Base-by-base conservation (phyloP, 2,888 invertebrate species). In the Julus scanicus region DNA sequence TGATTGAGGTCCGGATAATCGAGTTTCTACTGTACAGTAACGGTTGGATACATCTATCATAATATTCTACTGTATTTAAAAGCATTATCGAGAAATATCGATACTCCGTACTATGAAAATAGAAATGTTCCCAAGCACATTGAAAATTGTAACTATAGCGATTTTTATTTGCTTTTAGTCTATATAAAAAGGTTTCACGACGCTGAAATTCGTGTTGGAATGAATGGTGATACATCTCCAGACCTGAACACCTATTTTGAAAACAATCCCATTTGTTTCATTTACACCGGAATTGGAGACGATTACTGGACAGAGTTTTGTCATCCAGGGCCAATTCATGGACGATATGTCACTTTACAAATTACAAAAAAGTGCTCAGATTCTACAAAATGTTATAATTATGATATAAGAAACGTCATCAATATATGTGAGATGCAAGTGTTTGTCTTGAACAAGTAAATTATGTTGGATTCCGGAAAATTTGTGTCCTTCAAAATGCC, bases 371-470 rank as follows among this genome's bases (percentile, higher is more conserved):
- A 20, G 29, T 71, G 71, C 1, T 6, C n/a, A 9, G 9, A 20
- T 71, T 0, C 20, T 11, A 5, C 29, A 2, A 1, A 29, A 6
- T 71, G 71, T 20, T 8, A 1, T 71, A 11, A 3, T 9, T 20
- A 71, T 4, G 6, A 3, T 71, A n/a, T n/a, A n/a, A 29, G 29
- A 8, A 71, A 71, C 29, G 29, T 71, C 71, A 71, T 71, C 71
- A 71, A 71, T 71, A 2, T 71, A 9, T 71, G 71, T 29, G 71
- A 71, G 29, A 71, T 71, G 0, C 71, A 71, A 71, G 71, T 71
- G 20, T 71, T 71, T 71, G 71, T 71, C 20, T 71, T 71, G 29
- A 71, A 71, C 20, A n/a, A n/a, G n/a, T 53, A 53, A 53, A 53
- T 8, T 1, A 53, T 13, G 44, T 44, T 44, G 44, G 44, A 3